These are phyloP conservation scores for Operophtera brumata DNA, from an alignment of 2,888 invertebrate species.

Conservation along the genomic window DNA sequence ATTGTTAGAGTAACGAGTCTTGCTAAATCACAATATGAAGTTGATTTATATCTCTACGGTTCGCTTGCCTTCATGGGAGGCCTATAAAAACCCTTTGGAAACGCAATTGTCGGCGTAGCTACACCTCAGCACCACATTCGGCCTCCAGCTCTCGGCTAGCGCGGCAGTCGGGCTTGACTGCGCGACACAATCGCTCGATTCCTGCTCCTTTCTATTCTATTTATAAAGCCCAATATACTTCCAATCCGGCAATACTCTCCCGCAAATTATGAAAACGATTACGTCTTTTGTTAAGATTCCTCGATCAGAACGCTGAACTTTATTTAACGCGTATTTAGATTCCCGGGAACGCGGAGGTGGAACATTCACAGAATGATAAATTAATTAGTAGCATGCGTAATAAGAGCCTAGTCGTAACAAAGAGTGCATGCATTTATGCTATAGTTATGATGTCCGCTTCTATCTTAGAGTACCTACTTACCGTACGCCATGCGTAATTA, in stretches of 20 bases:
- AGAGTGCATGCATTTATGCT: slow-evolving; percentile 17
- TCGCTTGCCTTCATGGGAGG: slow-evolving; percentile 76
- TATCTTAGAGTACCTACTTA: slow-evolving; percentile 23
- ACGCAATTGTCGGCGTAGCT: slow-evolving; percentile 28
- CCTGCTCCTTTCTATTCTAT: slow-evolving; percentile 23
- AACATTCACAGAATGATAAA: slow-evolving; percentile 15
- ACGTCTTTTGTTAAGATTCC: slow-evolving; percentile 9
- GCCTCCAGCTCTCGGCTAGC: background rate
- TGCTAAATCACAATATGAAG: slow-evolving; percentile 82
- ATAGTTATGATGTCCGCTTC: slow-evolving; percentile 14
- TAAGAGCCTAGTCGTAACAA: slow-evolving; percentile 27
- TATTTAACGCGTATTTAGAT: slow-evolving; percentile 5
- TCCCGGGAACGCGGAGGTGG: background rate
- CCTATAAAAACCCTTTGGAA: slow-evolving; percentile 62
- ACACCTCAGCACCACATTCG: slow-evolving; percentile 9
- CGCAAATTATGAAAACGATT: slow-evolving; percentile 13
- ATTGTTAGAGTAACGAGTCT: slow-evolving; percentile 84
- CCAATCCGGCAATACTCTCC: slow-evolving; percentile 5
- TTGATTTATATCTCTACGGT: slow-evolving; percentile 80
- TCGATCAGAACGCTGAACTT: slow-evolving; percentile 10
- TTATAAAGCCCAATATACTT: too few species aligned
- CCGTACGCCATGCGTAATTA: slow-evolving; percentile 29
- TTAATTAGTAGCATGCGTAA: slow-evolving; percentile 34
- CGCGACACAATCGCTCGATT: slow-evolving; percentile 9
- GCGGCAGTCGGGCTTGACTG: slow-evolving; percentile 3